Evolutionary conservation across 1,140 invertebrate genomes (phyloP), one percentile per base, ranked within the genome.

Genomic region (Ceratoteleas bidentatus): DNA sequence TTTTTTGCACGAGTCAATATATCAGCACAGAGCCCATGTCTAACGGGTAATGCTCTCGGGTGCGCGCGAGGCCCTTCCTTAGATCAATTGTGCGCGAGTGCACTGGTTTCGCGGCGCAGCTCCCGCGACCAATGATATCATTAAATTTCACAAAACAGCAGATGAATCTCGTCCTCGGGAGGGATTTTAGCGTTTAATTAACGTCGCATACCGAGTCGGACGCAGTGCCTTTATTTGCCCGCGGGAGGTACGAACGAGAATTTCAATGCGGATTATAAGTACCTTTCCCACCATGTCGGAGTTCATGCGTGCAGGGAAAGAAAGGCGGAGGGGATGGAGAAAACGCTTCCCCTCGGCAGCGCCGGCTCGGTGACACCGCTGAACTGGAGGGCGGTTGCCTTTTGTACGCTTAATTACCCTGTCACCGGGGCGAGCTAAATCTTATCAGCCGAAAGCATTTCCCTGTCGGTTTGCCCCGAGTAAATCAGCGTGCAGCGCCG

Each of bases 1-100:
- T 89, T 90, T 90, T 89, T 89, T 90, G 88, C 84, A 66, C 81
- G 86, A 87, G 88, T 87, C 89, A 89, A 89, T 89, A 89, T 90
- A 90, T 90, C 87, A 89, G 89, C 87, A 84, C 85, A 85, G 87
- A 86, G 88, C 88, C 87, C 88, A 89, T 90, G 88, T 89, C 88
- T 89, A 88, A 90, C 89, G 89, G 89, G 85, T 90, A 89, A 90
- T 90, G 87, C 87, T 88, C 88, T 85, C 34, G 11, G 53, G 32
- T 32, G 16, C 16, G 57, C 40, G 53, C 47, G 13, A 40, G 72
- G 64, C 49, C 53, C 53, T 58, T 69, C 65, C 40, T 50, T 33
- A 14, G 61, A 66, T 79, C 68, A 64, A 79, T 72, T 65, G 47
- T 70, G 33, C 33, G 54, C n/a, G 56, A 50, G 60, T 47, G 6